phyloP scores from a whole-genome alignment of 2,797 vertebrate genomes.

The Anisognathus igniventris region DNA sequence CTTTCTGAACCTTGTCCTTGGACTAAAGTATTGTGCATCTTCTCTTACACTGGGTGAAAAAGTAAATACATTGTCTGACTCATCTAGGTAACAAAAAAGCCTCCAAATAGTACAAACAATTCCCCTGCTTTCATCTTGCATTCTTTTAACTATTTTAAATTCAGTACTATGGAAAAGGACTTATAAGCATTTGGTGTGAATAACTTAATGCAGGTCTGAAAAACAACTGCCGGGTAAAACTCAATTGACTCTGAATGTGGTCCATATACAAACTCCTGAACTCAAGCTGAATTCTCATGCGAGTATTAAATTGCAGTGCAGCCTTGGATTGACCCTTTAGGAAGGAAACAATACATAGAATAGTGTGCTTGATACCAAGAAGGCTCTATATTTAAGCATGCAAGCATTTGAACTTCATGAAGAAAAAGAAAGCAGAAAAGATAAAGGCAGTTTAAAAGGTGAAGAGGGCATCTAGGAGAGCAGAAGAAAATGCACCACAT shows the following conservation, averaged over 20 bases:
- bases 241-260: not conserved
- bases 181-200: conserved; percentile 22
- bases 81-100: not conserved
- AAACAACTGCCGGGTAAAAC: conserved; percentile 26
- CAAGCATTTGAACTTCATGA: not conserved
- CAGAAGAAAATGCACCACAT: not conserved
- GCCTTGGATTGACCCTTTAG: conserved; percentile 66
- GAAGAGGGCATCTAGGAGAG: not conserved
- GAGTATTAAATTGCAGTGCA: conserved; percentile 68
- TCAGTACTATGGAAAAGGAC: not conserved
- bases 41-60: not conserved
- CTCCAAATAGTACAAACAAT: not conserved
- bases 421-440: not conserved
- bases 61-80: not conserved
- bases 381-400: conserved; percentile 30
- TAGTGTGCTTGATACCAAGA: conserved; percentile 58
- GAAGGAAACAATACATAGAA: conserved; percentile 64
- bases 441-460: not conserved
- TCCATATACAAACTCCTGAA: conserved; percentile 40
- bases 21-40: not conserved
- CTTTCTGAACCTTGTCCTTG: not conserved
- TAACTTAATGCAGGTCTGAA: conserved; percentile 39
- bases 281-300: conserved; percentile 48
- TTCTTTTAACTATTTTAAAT: not conserved
- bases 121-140: conserved; percentile 5